phyloP scores from a whole-genome alignment of 2,113 vertebrate genomes.

The Strix aluco region DNA sequence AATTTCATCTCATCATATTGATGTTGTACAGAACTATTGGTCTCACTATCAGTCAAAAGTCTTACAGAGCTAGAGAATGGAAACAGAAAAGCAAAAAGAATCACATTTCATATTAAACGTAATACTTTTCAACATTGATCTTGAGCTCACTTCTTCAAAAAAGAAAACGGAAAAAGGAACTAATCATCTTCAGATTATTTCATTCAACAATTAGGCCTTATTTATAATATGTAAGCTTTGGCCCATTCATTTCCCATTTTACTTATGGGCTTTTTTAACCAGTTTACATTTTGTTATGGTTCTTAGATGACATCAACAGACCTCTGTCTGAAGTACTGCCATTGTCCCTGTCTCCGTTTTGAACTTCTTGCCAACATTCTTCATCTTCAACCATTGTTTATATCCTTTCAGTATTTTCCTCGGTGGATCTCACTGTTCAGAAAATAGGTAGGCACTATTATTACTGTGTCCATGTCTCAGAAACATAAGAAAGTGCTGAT shows the following conservation, averaged over 20 bases:
- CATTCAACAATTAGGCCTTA: neutral
- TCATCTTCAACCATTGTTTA: neutral
- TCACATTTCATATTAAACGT: neutral
- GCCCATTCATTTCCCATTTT: neutral
- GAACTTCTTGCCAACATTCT: neutral
- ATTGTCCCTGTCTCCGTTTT: neutral
- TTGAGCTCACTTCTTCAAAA: neutral
- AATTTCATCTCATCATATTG: neutral
- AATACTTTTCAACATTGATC: neutral
- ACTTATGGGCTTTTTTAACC: neutral
- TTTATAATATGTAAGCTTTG: neutral
- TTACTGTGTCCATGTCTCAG: neutral
- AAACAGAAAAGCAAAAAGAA: neutral
- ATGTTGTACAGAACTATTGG: neutral
- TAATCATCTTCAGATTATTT: neutral
- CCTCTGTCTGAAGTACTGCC: neutral
- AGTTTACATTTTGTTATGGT: neutral
- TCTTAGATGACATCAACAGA: neutral
- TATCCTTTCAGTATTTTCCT: neutral
- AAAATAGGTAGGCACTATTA: neutral
- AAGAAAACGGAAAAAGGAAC: neutral
- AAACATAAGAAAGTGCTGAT: neutral
- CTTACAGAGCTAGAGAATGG: neutral
- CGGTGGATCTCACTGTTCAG: neutral
- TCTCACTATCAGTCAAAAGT: neutral